Evolutionary conservation across 2,113 vertebrate species (phyloP).

Genomic region (Galemys pyrenaicus): DNA sequence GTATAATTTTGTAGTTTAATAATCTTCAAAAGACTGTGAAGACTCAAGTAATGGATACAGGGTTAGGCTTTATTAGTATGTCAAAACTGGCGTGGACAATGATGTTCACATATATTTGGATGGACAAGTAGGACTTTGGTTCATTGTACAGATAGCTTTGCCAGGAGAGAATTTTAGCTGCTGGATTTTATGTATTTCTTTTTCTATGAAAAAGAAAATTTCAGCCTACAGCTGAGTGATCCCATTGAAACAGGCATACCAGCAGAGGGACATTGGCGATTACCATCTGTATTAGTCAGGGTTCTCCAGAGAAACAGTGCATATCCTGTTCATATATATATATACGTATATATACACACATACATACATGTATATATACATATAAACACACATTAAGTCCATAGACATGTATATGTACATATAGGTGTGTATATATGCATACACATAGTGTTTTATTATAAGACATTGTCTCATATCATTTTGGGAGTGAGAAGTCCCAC

Average conservation of each 20-base stretch:
- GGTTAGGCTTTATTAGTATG: background rate
- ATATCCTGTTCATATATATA: background rate
- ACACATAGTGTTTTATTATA: background rate
- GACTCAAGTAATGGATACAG: background rate
- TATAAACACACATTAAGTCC: too few species aligned
- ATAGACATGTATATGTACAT: too few species aligned
- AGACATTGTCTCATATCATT: background rate
- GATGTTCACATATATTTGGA: fast-evolving
- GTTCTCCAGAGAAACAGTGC: background rate
- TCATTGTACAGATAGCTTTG: fast-evolving
- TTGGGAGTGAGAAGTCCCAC: background rate
- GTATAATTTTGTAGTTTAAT: background rate
- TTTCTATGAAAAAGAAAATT: constrained; percentile 6
- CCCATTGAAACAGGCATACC: background rate
- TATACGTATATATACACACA: too few species aligned
- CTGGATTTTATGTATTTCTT: background rate
- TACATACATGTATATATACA: too few species aligned
- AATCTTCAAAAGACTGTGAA: background rate
- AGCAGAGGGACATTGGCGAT: background rate
- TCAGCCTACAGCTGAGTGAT: background rate
- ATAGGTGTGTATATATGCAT: too few species aligned
- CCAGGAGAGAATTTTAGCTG: background rate
- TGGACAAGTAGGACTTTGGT: background rate
- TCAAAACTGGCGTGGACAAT: background rate
- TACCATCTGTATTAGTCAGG: background rate